Conservation (phyloP, 2,113 vertebrate species). For the Motacilla tschutschensis region DNA sequence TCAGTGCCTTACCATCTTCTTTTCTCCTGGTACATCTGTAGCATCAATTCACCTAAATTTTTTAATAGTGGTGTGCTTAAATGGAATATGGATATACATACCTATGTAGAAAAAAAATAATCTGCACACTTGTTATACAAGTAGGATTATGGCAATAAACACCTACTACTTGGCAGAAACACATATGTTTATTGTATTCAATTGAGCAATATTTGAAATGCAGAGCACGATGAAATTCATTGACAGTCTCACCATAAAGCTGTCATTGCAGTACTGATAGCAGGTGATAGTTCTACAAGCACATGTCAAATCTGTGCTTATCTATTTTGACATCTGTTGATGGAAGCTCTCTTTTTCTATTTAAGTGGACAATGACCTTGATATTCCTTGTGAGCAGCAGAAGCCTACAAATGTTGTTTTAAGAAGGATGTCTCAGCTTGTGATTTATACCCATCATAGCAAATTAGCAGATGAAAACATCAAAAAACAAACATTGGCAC, state of each 20-base stretch:
- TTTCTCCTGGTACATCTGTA: background rate
- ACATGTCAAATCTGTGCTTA: slow-evolving; percentile 78
- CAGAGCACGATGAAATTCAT: slow-evolving; percentile 51
- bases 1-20: background rate
- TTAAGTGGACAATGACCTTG: slow-evolving; percentile 80
- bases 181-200: slow-evolving; percentile 48
- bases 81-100: background rate
- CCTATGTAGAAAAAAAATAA: background rate
- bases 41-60: background rate
- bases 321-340: slow-evolving; percentile 86
- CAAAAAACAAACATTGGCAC: slow-evolving; percentile 19
- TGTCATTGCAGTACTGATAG: slow-evolving; percentile 71
- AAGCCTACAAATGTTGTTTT: slow-evolving; percentile 48
- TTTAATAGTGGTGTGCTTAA: background rate
- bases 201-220: slow-evolving; percentile 34
- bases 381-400: slow-evolving; percentile 57
- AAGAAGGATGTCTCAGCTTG: slow-evolving; percentile 28
- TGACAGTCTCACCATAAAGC: slow-evolving; percentile 70
- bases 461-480: slow-evolving; percentile 60
- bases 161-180: slow-evolving; percentile 4
- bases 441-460: slow-evolving; percentile 56
- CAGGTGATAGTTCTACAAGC: slow-evolving; percentile 82
- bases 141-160: slow-evolving; percentile 21
- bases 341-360: slow-evolving; percentile 69
- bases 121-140: background rate